phyloP scores from a whole-genome alignment of 1,140 invertebrate species.

The Spodoptera litura region DNA sequence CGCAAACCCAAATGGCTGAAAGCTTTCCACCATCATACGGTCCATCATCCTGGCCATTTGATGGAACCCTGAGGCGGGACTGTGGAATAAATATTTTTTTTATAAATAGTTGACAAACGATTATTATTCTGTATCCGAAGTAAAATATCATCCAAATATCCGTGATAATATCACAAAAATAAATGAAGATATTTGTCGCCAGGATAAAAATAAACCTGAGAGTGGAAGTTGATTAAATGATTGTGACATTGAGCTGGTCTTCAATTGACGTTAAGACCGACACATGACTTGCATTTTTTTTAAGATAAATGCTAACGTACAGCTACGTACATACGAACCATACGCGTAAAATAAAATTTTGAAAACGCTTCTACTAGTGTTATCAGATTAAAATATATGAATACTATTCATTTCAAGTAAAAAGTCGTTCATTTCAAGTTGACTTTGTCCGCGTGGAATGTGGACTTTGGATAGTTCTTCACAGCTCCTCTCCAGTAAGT shows the following conservation, averaged over 20 bases:
- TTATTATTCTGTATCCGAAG: too few species aligned
- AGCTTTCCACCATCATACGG: constrained; percentile 88
- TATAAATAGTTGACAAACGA: background rate
- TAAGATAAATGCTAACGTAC: background rate
- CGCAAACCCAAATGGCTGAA: constrained; percentile 88
- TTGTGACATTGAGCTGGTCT: constrained; percentile 30
- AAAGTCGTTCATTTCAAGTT: too few species aligned
- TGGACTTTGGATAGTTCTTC: too few species aligned
- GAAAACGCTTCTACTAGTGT: too few species aligned
- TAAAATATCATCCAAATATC: too few species aligned
- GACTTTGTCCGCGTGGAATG: too few species aligned
- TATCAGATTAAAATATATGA: too few species aligned
- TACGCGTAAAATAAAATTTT: too few species aligned
- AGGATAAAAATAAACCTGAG: constrained; percentile 15
- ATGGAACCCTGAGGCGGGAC: constrained; percentile 86
- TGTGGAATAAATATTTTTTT: constrained; percentile 54
- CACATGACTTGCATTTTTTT: background rate
- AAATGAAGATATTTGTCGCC: background rate
- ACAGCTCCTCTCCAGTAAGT: too few species aligned
- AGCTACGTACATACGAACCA: too few species aligned
- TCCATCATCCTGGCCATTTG: constrained; percentile 91
- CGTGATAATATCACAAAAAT: background rate
- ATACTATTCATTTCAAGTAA: too few species aligned
- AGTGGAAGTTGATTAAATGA: constrained; percentile 15
- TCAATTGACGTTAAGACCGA: constrained; percentile 19